phyloP scores from a whole-genome alignment of 53 echinoderm and acorn worm genomes.

The Apostichopus leukothele region DNA sequence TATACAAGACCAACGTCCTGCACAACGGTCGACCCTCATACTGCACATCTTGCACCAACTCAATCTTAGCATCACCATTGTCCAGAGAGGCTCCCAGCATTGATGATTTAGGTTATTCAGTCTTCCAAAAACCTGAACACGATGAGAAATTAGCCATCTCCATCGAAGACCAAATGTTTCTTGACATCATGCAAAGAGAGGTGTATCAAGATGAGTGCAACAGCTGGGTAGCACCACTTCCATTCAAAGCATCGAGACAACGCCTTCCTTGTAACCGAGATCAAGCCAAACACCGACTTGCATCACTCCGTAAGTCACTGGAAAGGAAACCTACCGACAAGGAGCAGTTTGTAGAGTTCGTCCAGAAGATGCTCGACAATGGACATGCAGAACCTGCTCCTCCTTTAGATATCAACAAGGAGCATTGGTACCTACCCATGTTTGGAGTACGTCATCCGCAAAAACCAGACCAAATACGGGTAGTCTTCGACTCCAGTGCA shows the following conservation, averaged over 20 bases:
- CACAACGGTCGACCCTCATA: slow-evolving; percentile 13
- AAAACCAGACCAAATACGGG: slow-evolving; percentile 56
- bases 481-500: slow-evolving; percentile 56
- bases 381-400: slow-evolving; percentile 63
- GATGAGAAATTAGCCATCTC: slow-evolving; percentile 37
- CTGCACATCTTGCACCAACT: too few species aligned
- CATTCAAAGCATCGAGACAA: slow-evolving; percentile 23
- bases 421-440: slow-evolving; percentile 51
- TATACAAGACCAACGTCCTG: slow-evolving; percentile 5
- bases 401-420: slow-evolving; percentile 35
- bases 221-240: slow-evolving; percentile 53
- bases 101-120: not conserved
- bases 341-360: slow-evolving; percentile 57
- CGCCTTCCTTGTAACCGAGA: slow-evolving; percentile 47
- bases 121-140: slow-evolving; percentile 15
- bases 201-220: slow-evolving; percentile 38
- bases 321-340: slow-evolving; percentile 50
- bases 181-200: slow-evolving; percentile 38
- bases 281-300: slow-evolving; percentile 11
- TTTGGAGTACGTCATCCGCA: slow-evolving; percentile 58
- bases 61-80: too few species aligned
- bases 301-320: slow-evolving; percentile 42
- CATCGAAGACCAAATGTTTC: slow-evolving; percentile 34
- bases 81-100: too few species aligned
- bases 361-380: slow-evolving; percentile 54